Evolutionary conservation across 2,797 vertebrate species (phyloP).

Genomic region (Psittacula echo): DNA sequence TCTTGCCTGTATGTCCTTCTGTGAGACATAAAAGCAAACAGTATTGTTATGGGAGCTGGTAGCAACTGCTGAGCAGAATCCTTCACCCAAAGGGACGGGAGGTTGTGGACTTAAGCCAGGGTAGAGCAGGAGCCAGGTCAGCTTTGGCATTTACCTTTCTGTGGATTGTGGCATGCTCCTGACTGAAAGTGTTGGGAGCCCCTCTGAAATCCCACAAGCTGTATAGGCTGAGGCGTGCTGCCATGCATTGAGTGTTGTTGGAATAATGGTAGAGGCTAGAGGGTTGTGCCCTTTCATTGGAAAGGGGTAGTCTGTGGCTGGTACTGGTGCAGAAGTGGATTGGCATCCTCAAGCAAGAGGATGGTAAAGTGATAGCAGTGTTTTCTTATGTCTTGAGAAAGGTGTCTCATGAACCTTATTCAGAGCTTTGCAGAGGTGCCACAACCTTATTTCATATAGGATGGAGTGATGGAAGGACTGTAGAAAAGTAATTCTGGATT

Average conservation of each 20-base stretch:
- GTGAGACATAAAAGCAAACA: neutral
- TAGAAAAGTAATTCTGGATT: neutral
- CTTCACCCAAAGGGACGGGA: neutral
- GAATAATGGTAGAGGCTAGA: neutral
- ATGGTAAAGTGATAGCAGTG: neutral
- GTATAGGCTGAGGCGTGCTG: neutral
- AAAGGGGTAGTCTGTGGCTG: neutral
- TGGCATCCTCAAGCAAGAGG: neutral
- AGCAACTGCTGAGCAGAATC: neutral
- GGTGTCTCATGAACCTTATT: neutral
- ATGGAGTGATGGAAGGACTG: neutral
- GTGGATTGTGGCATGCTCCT: fast-evolving
- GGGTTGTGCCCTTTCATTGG: neutral
- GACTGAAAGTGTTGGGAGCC: neutral
- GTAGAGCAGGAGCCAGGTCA: neutral
- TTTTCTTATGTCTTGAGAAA: neutral
- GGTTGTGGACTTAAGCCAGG: neutral
- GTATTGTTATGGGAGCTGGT: neutral
- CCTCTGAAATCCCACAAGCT: neutral
- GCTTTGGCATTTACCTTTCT: neutral
- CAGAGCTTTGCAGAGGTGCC: neutral
- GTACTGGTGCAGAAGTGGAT: neutral
- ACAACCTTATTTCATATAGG: neutral
- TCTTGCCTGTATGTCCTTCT: neutral
- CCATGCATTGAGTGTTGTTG: neutral